A percentile compares a stretch with the other conserved stretches of the same genome.
Evolutionary conservation across 2,113 vertebrate genomes (phyloP).

Genomic region (Triplophysa dalaica): DNA sequence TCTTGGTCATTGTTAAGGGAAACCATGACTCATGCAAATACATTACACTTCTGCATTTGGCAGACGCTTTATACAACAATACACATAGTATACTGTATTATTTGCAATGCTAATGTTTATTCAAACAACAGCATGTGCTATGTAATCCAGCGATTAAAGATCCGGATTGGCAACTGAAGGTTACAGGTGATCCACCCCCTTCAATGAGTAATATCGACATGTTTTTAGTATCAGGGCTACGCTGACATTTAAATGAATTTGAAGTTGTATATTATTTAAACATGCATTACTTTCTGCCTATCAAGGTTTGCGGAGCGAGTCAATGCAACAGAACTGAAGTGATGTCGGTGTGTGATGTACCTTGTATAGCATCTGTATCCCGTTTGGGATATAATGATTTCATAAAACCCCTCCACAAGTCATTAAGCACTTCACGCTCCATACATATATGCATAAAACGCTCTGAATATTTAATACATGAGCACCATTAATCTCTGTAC

Average conservation of each 20-base stretch:
- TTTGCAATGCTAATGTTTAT: neutral
- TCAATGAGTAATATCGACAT: no score
- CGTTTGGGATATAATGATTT: slow-evolving; percentile 51
- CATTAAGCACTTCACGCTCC: slow-evolving; percentile 50
- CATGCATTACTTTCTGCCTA: neutral
- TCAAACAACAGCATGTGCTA: neutral
- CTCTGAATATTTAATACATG: slow-evolving; percentile 68
- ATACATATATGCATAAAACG: slow-evolving; percentile 69
- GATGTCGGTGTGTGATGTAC: neutral
- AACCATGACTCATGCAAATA: no score
- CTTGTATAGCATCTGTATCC: slow-evolving; percentile 18
- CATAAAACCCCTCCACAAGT: slow-evolving; percentile 41
- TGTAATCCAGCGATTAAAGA: neutral
- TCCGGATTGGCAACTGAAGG: neutral
- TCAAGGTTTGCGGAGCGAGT: neutral
- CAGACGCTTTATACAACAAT: no score
- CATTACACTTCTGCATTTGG: no score
- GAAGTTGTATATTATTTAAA: neutral
- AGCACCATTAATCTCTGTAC: slow-evolving; percentile 69
- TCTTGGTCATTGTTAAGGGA: no score
- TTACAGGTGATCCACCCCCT: neutral
- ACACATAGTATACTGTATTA: no score
- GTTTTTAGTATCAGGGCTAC: neutral
- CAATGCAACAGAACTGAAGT: neutral
- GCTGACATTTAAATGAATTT: neutral